Base-by-base conservation (phyloP, 2,797 vertebrate species). In the Molossus molossus region DNA sequence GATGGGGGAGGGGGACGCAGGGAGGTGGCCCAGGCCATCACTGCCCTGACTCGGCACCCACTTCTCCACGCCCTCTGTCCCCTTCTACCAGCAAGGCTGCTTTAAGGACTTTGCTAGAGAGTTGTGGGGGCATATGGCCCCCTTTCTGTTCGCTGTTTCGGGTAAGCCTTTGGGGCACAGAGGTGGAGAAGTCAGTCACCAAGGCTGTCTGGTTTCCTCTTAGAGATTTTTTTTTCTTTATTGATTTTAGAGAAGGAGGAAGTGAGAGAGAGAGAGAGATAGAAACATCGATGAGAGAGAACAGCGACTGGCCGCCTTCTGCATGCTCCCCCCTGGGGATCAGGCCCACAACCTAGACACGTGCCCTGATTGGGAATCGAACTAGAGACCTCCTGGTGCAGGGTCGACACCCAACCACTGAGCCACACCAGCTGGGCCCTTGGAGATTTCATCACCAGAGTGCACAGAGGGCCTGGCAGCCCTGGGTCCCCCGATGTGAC, bases 401-500 rank as follows among this genome's bases (percentile, higher is more conserved):
- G 40, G 40, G 40, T 45, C 40, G 40, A 45, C 6, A 6, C 40
- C 6, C 40, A 45, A 45, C 40, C 40, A 45, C 40, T 45, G 40
- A 45, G 40, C 40, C 40, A 45, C 40, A 45, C 40, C 40, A 6
- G 40, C 40, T 45, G 40, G 40, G 40, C 76, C 11, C 17, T 14
- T 0, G 0, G 70, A 53, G 83, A 53, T 2, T 60, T 73, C 4
- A 37, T 23, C 18, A 82, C 53, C 67, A 1, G 8, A 58, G 45
- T 13, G 0, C 20, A 37, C 12, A 11, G 57, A 57, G 13, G 10
- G 6, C 1, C 88, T 2, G 25, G 60, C 37, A 9, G 17, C 11
- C 55, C 64, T 0, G 7, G 3, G 0, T 3, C 70, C 82, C 25
- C 17, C 0, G 1, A 3, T 70, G 6, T 3, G 17, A 2, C 23